These are phyloP conservation scores for Caranx melampygus DNA, from an alignment of 2,113 vertebrate genomes.

Conservation along the genomic window DNA sequence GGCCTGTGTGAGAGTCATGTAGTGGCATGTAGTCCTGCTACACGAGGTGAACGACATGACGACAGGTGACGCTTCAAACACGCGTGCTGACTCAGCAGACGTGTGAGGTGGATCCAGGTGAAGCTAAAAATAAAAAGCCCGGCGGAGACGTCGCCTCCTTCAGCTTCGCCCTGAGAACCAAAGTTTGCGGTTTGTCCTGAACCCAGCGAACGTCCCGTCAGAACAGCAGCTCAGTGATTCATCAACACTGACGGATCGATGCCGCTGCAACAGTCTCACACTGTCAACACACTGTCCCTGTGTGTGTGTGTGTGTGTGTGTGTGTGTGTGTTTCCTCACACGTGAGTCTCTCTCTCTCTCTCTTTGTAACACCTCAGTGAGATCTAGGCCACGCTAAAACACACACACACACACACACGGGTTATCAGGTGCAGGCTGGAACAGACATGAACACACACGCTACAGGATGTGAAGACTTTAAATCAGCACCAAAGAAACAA, in stretches of 20 bases:
- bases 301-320: conserved; percentile 13
- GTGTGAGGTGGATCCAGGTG: conserved; percentile 3
- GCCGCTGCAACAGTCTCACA: neutral
- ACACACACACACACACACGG: neutral
- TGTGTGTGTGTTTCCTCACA: neutral
- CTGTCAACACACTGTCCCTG: neutral
- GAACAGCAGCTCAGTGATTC: conserved; percentile 52
- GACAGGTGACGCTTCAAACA: conserved; percentile 11
- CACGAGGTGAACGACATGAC: no score
- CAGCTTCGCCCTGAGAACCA: neutral
- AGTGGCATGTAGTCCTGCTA: no score
- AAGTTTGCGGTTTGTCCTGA: conserved; percentile 11
- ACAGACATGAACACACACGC: neutral
- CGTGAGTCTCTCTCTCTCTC: neutral
- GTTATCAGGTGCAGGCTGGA: neutral
- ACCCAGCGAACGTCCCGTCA: neutral
- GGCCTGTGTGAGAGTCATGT: no score
- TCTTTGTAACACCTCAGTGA: conserved; percentile 4
- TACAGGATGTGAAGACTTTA: neutral
- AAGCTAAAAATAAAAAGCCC: conserved; percentile 46
- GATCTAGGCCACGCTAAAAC: neutral
- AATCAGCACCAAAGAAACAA: neutral
- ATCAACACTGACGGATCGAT: conserved; percentile 47
- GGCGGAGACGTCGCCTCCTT: neutral
- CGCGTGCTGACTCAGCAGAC: conserved; percentile 13